Evolutionary conservation across 2,888 invertebrate species (phyloP), one percentile per base, ranked within the genome.

Genomic region (Hipparchia semele): DNA sequence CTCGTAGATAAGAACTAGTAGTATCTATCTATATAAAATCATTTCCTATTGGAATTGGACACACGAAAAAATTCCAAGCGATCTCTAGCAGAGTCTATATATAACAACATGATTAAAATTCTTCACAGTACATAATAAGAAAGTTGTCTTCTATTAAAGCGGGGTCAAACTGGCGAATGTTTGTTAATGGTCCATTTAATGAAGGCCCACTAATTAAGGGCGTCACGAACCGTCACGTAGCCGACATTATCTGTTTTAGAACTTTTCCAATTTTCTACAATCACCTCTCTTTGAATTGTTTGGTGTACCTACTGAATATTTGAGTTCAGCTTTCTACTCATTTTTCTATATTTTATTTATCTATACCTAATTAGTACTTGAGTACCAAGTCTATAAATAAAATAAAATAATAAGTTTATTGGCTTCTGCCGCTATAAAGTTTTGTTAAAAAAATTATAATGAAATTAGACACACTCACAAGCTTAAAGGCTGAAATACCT

Each of bases 211-310:
- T 89, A 87, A 91, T 91, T 91, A 91, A 85, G 87, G 82, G 82
- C 78, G 78, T 78, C 78, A 78, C 80, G 80, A 81, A 79, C 83
- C 80, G 82, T 83, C 86, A 83, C 84, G 85, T 84, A 80, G 82
- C 76, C 76, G 76, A 79, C 81, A 82, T 83, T 83, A 81, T 80
- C 84, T 83, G 84, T 82, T 82, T 83, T 80, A 81, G 87, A 92
- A 92, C 88, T 92, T 92, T 92, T 88, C 89, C 89, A 88, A 91
- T 92, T 90, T 89, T 86, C 87, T 81, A 85, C 85, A 86, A 86
- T 88, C 82, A 82, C 82, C 80, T 79, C 80, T 83, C 82, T 84
- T 87, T 81, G 80, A 84, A 84, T 83, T 80, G 80, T 78, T 82
- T 81, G 80, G 65, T 61, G 73, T 71, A 53, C 23, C 23, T 23